A percentile compares a stretch with the other conserved stretches of the same genome.
Evolutionary conservation across 2,797 vertebrate genomes (phyloP).

Genomic region (Chaetophractus vellerosus): DNA sequence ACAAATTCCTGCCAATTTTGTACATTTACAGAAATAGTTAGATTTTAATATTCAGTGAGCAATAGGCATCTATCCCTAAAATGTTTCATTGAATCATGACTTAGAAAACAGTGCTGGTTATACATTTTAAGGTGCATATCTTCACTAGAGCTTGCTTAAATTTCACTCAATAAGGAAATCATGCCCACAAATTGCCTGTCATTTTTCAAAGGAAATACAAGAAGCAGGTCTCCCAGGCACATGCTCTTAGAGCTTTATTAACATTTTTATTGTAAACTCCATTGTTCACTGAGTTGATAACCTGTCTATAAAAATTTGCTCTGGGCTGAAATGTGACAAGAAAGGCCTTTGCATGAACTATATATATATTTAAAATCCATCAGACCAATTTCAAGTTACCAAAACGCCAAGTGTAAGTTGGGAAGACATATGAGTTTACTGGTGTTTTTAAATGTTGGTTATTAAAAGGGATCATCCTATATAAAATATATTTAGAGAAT

Average conservation of each 20-base stretch:
- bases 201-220: slow-evolving; percentile 73
- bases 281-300: slow-evolving; percentile 80
- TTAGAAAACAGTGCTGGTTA: slow-evolving; percentile 27
- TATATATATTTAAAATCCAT: slow-evolving; percentile 69
- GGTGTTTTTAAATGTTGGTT: slow-evolving; percentile 61
- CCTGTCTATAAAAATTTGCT: slow-evolving; percentile 82
- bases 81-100: slow-evolving; percentile 26
- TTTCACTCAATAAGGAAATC: slow-evolving; percentile 69
- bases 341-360: slow-evolving; percentile 64
- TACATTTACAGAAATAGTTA: slow-evolving; percentile 32
- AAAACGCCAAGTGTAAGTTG: slow-evolving; percentile 56
- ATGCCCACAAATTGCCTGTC: slow-evolving; percentile 66
- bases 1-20: not conserved
- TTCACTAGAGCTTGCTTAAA: slow-evolving; percentile 37
- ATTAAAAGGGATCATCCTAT: not conserved
- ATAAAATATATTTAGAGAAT: slow-evolving; percentile 50
- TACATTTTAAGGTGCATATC: slow-evolving; percentile 68
- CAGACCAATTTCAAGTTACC: slow-evolving; percentile 63
- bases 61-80: not conserved
- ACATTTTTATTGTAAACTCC: slow-evolving; percentile 86
- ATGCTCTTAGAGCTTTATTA: slow-evolving; percentile 83
- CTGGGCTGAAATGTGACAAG: slow-evolving; percentile 83
- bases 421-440: slow-evolving; percentile 39
- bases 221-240: slow-evolving; percentile 69
- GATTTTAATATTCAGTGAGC: slow-evolving; percentile 42